Percentiles rank a stretch among this genome's conserved stretches.
phyloP scores from a whole-genome alignment of 2,797 vertebrate genomes.

The Notoglanidium macrostoma region DNA sequence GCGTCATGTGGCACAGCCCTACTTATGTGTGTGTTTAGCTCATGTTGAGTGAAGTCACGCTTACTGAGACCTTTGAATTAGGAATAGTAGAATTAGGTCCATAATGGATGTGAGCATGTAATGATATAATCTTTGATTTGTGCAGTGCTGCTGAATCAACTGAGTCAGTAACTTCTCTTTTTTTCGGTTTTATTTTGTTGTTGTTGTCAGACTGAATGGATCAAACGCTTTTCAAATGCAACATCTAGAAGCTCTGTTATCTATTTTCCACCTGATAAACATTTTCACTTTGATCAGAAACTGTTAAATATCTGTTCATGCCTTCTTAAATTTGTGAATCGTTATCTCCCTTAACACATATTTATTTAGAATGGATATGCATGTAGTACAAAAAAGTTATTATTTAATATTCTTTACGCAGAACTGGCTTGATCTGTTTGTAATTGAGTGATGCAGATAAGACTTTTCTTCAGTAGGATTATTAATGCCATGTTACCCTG shows the following conservation, averaged over 20 bases:
- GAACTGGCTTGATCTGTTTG: neutral
- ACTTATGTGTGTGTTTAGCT: neutral
- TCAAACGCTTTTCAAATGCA: neutral
- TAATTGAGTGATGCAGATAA: neutral
- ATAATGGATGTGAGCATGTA: neutral
- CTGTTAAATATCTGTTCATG: neutral
- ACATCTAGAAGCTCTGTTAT: neutral
- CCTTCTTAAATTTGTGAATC: neutral
- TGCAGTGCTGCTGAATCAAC: neutral
- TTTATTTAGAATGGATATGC: neutral
- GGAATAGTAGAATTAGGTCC: no score
- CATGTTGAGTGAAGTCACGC: neutral
- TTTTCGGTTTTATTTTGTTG: neutral
- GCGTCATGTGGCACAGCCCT: neutral
- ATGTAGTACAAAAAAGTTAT: neutral
- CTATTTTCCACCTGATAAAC: neutral
- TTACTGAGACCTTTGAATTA: neutral
- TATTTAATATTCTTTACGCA: neutral
- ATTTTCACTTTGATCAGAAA: conserved; percentile 1
- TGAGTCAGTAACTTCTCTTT: neutral
- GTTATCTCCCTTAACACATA: neutral
- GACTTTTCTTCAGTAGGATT: conserved; percentile 5
- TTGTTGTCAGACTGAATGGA: neutral
- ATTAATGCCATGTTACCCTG: neutral
- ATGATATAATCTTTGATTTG: neutral